Conservation (phyloP, 2,888 invertebrate genomes). For the Stenurella melanura region DNA sequence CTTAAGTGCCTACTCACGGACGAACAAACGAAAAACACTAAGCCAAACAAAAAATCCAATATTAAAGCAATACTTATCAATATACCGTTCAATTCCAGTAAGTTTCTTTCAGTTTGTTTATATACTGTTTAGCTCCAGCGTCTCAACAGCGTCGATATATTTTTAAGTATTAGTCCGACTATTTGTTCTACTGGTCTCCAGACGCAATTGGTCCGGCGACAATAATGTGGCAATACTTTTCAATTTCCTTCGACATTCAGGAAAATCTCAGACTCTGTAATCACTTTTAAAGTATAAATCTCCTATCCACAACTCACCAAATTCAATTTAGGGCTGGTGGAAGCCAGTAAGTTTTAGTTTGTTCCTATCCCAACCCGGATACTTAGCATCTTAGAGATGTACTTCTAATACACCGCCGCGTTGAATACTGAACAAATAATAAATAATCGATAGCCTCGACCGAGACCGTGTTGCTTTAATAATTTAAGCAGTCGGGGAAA, state of each 20-base stretch:
- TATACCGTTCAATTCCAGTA: slow-evolving; percentile 17
- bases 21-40: slow-evolving; percentile 18
- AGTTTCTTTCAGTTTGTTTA: slow-evolving; percentile 17
- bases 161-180: slow-evolving; percentile 47
- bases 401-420: slow-evolving; percentile 4
- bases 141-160: slow-evolving; percentile 21
- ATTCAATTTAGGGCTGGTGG: slow-evolving; percentile 53
- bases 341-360: slow-evolving; percentile 27
- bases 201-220: slow-evolving; percentile 57
- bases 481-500: not conserved
- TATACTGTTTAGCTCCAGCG: slow-evolving; percentile 15
- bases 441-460: slow-evolving; percentile 14
- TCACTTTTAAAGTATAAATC: slow-evolving; percentile 61
- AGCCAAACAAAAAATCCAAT: slow-evolving; percentile 16
- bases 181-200: slow-evolving; percentile 53
- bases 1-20: not conserved
- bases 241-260: slow-evolving; percentile 57
- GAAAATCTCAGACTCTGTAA: slow-evolving; percentile 57
- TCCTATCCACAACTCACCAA: slow-evolving; percentile 54
- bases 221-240: slow-evolving; percentile 61
- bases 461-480: slow-evolving; percentile 14
- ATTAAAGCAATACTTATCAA: slow-evolving; percentile 33
- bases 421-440: slow-evolving; percentile 25
- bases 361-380: not conserved
- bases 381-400: slow-evolving; percentile 8